phyloP scores from a whole-genome alignment of 2,113 vertebrate species.

The Megalops atlanticus region DNA sequence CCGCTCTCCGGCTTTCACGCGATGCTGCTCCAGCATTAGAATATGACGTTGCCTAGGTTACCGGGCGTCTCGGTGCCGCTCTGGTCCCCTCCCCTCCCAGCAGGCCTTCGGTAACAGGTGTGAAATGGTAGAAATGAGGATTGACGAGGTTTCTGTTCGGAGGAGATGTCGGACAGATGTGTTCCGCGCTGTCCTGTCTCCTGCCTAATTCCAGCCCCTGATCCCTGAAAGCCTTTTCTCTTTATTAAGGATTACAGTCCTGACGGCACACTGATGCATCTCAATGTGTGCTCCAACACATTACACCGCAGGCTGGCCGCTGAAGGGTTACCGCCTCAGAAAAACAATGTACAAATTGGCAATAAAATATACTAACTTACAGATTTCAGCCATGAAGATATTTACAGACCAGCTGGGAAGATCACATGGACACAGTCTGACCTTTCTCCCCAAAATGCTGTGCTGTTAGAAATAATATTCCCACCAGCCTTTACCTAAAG shows the following conservation, averaged over 20 bases:
- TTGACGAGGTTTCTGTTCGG: not conserved
- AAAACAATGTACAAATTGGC: no score
- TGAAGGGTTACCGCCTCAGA: conserved; percentile 14
- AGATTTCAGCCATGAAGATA: no score
- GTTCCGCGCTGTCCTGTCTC: not conserved
- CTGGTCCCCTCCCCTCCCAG: not conserved
- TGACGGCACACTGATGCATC: conserved; percentile 43
- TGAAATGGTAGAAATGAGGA: conserved; percentile 18
- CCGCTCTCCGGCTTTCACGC: not conserved
- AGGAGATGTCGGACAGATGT: not conserved
- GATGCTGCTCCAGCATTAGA: not conserved
- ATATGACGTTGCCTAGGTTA: conserved; percentile 35
- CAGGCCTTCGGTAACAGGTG: conserved; percentile 13
- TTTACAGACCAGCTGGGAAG: no score
- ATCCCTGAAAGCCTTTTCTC: conserved; percentile 40
- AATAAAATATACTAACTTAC: no score
- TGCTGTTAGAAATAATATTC: not conserved
- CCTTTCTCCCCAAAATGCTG: no score
- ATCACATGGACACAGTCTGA: no score
- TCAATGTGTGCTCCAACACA: conserved; percentile 26
- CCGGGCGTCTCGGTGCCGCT: not conserved
- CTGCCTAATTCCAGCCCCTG: conserved; percentile 12
- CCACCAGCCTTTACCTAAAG: not conserved
- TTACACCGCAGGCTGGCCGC: conserved; percentile 1
- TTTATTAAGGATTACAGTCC: conserved; percentile 49